phyloP scores from a whole-genome alignment of 2,888 invertebrate species.

The Erebia aethiops region DNA sequence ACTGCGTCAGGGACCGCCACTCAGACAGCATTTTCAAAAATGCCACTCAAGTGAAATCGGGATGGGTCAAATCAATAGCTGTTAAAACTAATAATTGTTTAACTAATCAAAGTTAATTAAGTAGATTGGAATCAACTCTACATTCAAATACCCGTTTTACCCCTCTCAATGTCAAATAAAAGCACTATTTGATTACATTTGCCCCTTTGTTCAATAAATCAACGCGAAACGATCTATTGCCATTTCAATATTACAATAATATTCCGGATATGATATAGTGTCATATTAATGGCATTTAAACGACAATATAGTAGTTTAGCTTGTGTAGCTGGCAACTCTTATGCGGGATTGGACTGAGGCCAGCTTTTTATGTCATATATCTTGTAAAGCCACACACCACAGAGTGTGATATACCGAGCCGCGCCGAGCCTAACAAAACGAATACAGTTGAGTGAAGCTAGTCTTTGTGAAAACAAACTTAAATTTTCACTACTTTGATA shows the following conservation, averaged over 20 bases:
- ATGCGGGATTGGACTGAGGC: constrained; percentile 50
- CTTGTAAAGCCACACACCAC: background rate
- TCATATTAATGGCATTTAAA: constrained; percentile 54
- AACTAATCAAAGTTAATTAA: too few relatives aligned
- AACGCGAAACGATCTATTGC: constrained; percentile 10
- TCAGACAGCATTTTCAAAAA: too few relatives aligned
- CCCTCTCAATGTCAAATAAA: background rate
- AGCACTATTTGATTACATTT: constrained; percentile 3
- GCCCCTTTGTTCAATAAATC: constrained; percentile 1
- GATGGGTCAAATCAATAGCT: too few relatives aligned
- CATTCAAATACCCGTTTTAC: background rate
- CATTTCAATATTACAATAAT: constrained; percentile 25
- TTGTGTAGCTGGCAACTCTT: constrained; percentile 49
- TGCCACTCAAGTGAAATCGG: too few relatives aligned
- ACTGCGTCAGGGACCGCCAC: too few relatives aligned
- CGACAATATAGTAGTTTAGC: constrained; percentile 62
- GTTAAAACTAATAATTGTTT: too few relatives aligned
- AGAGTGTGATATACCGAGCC: background rate
- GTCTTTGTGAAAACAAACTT: too few relatives aligned
- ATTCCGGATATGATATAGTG: constrained; percentile 41
- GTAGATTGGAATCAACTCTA: too few relatives aligned
- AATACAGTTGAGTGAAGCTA: too few relatives aligned
- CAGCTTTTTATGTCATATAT: constrained; percentile 52
- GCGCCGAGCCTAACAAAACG: background rate
- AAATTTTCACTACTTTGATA: too few relatives aligned